Evolutionary conservation across 2,797 vertebrate species (phyloP).

Genomic region (Anabas testudineus): DNA sequence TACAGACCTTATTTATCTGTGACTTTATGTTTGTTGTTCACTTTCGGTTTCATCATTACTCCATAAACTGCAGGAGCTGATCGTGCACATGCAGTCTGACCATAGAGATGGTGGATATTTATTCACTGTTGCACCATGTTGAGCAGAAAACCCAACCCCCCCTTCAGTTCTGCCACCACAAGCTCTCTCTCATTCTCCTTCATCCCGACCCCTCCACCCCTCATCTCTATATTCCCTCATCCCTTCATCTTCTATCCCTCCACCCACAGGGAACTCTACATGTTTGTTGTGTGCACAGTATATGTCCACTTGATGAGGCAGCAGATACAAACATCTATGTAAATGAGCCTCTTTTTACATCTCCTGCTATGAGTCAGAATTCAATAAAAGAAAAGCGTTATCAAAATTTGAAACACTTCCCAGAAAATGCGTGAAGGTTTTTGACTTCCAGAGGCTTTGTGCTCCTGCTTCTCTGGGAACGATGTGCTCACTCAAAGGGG

Average conservation of each 20-base stretch:
- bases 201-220: constrained; percentile 46
- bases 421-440: background rate
- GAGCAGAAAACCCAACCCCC: constrained; percentile 59
- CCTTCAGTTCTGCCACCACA: constrained; percentile 44
- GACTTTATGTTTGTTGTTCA: constrained; percentile 24
- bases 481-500: background rate
- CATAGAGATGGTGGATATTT: constrained; percentile 21
- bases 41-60: constrained; percentile 25
- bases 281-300: constrained; percentile 62
- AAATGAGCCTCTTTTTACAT: constrained; percentile 58
- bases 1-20: background rate
- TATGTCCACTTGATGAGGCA: constrained; percentile 64
- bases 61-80: constrained; percentile 30
- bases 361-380: constrained; percentile 61
- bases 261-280: constrained; percentile 39
- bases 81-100: constrained; percentile 26
- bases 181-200: constrained; percentile 40
- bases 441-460: constrained; percentile 9
- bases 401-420: constrained; percentile 15
- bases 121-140: constrained; percentile 47
- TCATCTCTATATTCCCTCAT: constrained; percentile 33
- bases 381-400: constrained; percentile 41
- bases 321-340: constrained; percentile 64
- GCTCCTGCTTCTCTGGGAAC: constrained; percentile 8
- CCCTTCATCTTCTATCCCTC: constrained; percentile 63